A percentile compares a stretch with the other conserved stretches of the same genome.
Evolutionary conservation across 1,140 invertebrate genomes (phyloP).

Genomic region (Hyposmocoma kahamanoa): DNA sequence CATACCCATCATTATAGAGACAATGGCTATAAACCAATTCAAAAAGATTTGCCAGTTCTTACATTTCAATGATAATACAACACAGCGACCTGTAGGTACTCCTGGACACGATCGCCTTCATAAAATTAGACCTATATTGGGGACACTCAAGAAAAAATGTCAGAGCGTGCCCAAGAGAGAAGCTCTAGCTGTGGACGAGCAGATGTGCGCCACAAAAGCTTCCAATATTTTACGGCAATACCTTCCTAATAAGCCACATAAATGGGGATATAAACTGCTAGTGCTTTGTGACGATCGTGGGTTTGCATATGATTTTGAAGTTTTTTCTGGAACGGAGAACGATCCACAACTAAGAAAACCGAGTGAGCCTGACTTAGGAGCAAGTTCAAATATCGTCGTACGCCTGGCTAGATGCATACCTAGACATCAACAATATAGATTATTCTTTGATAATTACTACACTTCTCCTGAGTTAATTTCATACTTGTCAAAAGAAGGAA

Average conservation of each 20-base stretch:
- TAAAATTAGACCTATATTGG: slow-evolving; percentile 26
- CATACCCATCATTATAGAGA: slow-evolving; percentile 24
- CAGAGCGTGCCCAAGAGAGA: slow-evolving; percentile 17
- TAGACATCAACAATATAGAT: slow-evolving; percentile 1
- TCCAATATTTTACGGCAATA: slow-evolving; percentile 29
- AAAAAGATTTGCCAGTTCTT: slow-evolving; percentile 34
- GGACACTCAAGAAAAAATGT: slow-evolving; percentile 17
- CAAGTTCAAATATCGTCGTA: slow-evolving; percentile 25
- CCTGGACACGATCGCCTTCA: slow-evolving; percentile 20
- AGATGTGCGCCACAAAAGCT: slow-evolving; percentile 37
- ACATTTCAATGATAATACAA: slow-evolving; percentile 41
- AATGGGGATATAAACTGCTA: slow-evolving; percentile 42
- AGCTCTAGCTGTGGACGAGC: slow-evolving; percentile 30
- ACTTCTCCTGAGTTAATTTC: slow-evolving; percentile 14
- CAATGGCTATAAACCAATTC: slow-evolving; percentile 40
- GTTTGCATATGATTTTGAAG: slow-evolving; percentile 38
- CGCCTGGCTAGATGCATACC: slow-evolving; percentile 16
- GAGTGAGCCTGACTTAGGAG: slow-evolving; percentile 26
- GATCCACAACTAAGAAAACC: slow-evolving; percentile 1
- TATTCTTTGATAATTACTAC: slow-evolving; percentile 20
- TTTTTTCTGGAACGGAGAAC: slow-evolving; percentile 29
- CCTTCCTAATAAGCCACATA: slow-evolving; percentile 38
- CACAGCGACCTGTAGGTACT: slow-evolving; percentile 18
- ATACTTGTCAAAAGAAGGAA: slow-evolving; percentile 19
- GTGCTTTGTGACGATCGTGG: slow-evolving; percentile 20